Base-by-base conservation (phyloP, 2,888 invertebrate genomes). In the Nebria salina region DNA sequence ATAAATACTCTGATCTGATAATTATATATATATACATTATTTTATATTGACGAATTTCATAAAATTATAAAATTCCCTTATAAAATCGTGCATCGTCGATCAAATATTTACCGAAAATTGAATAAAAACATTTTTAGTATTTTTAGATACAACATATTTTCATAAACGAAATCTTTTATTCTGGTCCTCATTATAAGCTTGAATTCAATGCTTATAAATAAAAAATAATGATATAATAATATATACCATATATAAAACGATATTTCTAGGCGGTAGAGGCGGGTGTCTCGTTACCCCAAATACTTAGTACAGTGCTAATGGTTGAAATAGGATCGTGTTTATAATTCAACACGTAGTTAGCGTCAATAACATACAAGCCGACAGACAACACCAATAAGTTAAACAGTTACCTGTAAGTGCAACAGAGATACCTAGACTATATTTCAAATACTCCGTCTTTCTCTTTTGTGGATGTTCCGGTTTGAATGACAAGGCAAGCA, bases 271-370 rank as follows among this genome's bases (percentile, higher is more conserved):
- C 34, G 34, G 34, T 34, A 34, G 2, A 34, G 34, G 34, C 5
- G 34, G 34, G 34, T 34, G 34, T 34, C 34, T 34, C 34, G 34
- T 34, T 34, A 34, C 34, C 34, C 34, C 34, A 34, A 54, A 54
- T 54, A 54, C 54, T 3, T 54, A 54, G 54, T 54, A 54, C 54
- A 8, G 11, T 13, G 54, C 78, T 80, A 80, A 80, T 80, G 80
- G 75, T 34, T 80, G 80, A 80, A 80, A 80, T 80, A 75, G 70
- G 80, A 75, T 42, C 80, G 43, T 75, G 80, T 80, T 80, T 80
- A 75, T 80, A 80, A 80, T 80, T 80, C 80, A 80, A 80, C 80
- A 80, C 75, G 80, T 80, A 75, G 80, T 80, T 80, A 80, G 75
- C 75, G 75, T 75, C 80, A 80, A 75, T 75, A 80, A 80, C 75